These are phyloP conservation scores for Caenorhabditis briggsae DNA, from an alignment of 1,140 invertebrate genomes.

Conservation along the genomic window DNA sequence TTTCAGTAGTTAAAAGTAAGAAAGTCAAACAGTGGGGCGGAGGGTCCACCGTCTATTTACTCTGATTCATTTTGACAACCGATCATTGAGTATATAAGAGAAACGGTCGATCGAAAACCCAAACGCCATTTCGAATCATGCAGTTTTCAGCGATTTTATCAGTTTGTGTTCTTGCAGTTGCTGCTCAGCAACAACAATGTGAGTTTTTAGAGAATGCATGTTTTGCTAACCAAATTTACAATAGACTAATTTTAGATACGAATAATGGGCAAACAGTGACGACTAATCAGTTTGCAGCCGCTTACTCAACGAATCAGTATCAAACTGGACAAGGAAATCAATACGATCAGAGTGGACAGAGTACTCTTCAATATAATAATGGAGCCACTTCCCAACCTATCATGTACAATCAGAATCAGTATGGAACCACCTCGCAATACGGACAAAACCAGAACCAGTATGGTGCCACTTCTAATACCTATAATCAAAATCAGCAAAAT, in stretches of 20 bases:
- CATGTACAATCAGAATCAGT: slow-evolving; percentile 42
- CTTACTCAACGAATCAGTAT: slow-evolving; percentile 47
- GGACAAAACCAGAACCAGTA: slow-evolving; percentile 1
- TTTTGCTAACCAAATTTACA: background rate
- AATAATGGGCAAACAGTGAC: slow-evolving; percentile 39
- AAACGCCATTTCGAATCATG: slow-evolving; percentile 11
- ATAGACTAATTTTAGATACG: slow-evolving; percentile 18
- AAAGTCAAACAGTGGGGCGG: slow-evolving; percentile 40
- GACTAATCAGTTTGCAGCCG: slow-evolving; percentile 44
- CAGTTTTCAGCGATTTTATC: slow-evolving; percentile 18
- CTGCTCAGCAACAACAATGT: slow-evolving; percentile 42
- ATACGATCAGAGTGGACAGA: slow-evolving; percentile 36
- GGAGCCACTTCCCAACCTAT: slow-evolving; percentile 30
- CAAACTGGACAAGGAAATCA: slow-evolving; percentile 18
- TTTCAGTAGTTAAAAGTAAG: slow-evolving; percentile 48
- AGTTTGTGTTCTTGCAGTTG: background rate
- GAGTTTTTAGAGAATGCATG: background rate
- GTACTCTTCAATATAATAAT: slow-evolving; percentile 48
- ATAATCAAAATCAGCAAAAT: slow-evolving; percentile 58
- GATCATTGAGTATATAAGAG: slow-evolving; percentile 52
- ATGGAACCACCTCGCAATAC: slow-evolving; percentile 9
- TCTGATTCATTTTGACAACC: slow-evolving; percentile 49
- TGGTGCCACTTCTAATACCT: too few species aligned
- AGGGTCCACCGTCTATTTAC: slow-evolving; percentile 41
- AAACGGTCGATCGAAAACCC: background rate